These are phyloP conservation scores for Caenorhabditis sp. DNA, from an alignment of 2,888 invertebrate species.

Conservation along the genomic window DNA sequence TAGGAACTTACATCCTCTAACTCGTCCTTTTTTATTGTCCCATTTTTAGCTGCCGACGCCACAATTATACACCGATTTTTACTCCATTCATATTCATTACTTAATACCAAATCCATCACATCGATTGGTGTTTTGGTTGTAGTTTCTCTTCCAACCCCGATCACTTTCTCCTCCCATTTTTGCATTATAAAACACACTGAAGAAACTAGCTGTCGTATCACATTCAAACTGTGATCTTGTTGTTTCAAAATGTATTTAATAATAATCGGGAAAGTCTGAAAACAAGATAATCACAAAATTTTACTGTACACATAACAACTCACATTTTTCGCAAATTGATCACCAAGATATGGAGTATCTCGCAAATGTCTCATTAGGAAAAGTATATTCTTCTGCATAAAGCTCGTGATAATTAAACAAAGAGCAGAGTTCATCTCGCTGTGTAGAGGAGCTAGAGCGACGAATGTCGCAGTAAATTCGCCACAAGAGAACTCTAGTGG, in stretches of 20 bases:
- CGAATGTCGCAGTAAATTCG: conserved; percentile 50
- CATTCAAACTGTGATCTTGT: neutral
- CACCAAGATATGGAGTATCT: conserved; percentile 34
- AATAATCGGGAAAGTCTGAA: conserved; percentile 11
- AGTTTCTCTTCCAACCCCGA: conserved; percentile 2
- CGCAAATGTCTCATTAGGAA: conserved; percentile 39
- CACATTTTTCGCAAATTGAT: conserved; percentile 38
- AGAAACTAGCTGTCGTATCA: conserved; percentile 1
- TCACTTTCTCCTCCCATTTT: conserved; percentile 19
- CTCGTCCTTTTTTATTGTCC: neutral
- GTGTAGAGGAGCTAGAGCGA: conserved; percentile 39
- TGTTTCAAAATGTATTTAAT: conserved; percentile 5
- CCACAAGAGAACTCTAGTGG: conserved; percentile 37
- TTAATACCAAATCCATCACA: conserved; percentile 9
- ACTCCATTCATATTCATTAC: neutral
- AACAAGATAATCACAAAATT: neutral
- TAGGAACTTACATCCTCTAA: neutral
- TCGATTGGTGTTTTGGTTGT: neutral
- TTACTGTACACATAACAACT: neutral
- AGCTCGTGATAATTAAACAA: conserved; percentile 13
- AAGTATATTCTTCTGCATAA: conserved; percentile 19
- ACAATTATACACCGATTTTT: neutral
- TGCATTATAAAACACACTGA: conserved; percentile 7
- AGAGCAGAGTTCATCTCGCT: conserved; percentile 13
- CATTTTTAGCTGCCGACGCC: neutral